These are phyloP conservation scores for Parambassis ranga DNA, from an alignment of 2,797 vertebrate species.

Conservation along the genomic window DNA sequence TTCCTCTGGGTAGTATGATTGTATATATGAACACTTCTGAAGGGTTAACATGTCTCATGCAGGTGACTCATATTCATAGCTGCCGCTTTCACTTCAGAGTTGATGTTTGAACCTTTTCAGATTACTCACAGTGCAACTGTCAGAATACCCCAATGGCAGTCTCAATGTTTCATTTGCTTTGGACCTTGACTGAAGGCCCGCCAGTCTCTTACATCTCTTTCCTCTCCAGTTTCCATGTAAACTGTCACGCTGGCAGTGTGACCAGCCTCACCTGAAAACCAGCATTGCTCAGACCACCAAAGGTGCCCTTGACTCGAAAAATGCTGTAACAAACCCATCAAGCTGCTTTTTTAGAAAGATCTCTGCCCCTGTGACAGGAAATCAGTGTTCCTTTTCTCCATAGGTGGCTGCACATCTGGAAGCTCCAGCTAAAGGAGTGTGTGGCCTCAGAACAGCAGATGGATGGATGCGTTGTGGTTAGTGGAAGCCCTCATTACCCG, in stretches of 20 bases:
- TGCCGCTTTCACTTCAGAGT: constrained; percentile 63
- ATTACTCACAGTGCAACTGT: constrained; percentile 48
- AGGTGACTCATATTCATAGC: constrained; percentile 57
- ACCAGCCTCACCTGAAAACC: constrained; percentile 46
- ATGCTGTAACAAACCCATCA: constrained; percentile 41
- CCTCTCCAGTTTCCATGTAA: constrained; percentile 44
- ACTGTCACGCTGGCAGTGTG: constrained; percentile 49
- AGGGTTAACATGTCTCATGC: constrained; percentile 15
- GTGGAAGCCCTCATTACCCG: constrained; percentile 69
- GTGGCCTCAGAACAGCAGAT: constrained; percentile 45
- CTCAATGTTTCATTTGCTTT: constrained; percentile 50
- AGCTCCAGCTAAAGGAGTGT: constrained; percentile 53
- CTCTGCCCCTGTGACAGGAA: constrained; percentile 39
- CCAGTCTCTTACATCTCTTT: constrained; percentile 41
- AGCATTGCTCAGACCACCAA: constrained; percentile 51
- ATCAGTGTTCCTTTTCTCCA: constrained; percentile 32
- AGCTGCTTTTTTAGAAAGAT: constrained; percentile 20
- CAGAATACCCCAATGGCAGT: constrained; percentile 51
- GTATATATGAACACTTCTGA: constrained; percentile 23
- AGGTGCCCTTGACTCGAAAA: constrained; percentile 58
- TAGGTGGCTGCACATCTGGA: constrained; percentile 74
- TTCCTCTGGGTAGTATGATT: constrained; percentile 1
- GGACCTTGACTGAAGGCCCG: constrained; percentile 58
- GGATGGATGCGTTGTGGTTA: constrained; percentile 58
- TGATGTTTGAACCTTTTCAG: constrained; percentile 65